Base-by-base conservation (phyloP, 2,113 vertebrate species). In the Fregata magnificens region DNA sequence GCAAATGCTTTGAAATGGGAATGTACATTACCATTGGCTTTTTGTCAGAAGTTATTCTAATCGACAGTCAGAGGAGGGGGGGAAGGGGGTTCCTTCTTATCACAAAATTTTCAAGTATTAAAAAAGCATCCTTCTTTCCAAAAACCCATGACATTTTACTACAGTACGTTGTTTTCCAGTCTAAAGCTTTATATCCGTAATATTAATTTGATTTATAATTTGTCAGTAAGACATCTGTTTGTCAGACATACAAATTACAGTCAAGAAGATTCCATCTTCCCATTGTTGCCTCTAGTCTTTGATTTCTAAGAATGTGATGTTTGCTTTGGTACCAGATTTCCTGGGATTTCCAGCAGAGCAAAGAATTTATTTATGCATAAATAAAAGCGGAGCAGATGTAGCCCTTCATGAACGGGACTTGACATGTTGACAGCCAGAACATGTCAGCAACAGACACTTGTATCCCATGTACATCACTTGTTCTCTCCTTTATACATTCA, bases 21-120 rank as follows among this genome's bases (percentile, higher is more conserved):
- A 81, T 5, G 15, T 52, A 74, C n/a, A 34, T 58, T 77, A 20
- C 21, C 36, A 31, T 1, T 61, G 40, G 24, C 22, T 83, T 88
- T 78, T 78, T 63, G 19, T 49, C 70, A 94, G 40, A 52, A 84
- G 38, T 74, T 73, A 44, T 19, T 84, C 47, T 29, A 63, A 85
- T 20, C 0, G 0, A 58, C 21, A 59, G 52, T 8, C 9, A 3
- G 7, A 70, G 12, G 24, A 69, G 24, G 3, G 5, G 25, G 24
- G 38, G 19, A 70, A 88, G 28, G 5, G 5, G 5, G 8, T 42
- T 96, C 42, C 22, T 70, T 66, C 9, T 21, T 45, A 61, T 29
- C 13, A 79, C 24, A 18, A 63, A 74, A 76, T 49, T 36, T 72
- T 87, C 24, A 74, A 61, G 20, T 28, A 85, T 49, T 55, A 32